Conservation (phyloP, 2,888 invertebrate species). For the Drosophila barbarae region DNA sequence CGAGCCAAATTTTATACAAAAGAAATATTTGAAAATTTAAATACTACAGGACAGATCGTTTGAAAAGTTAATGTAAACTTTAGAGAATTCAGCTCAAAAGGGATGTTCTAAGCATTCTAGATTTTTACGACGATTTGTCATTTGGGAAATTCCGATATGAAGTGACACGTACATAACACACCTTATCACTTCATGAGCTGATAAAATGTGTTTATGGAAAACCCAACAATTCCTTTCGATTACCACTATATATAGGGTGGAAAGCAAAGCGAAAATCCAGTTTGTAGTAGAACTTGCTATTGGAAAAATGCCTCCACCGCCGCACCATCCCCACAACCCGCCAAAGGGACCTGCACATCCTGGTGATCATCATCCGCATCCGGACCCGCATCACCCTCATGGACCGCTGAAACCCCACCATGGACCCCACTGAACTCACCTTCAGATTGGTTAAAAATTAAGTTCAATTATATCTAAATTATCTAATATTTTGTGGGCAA, state of each 20-base stretch:
- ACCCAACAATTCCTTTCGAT: slow-evolving; percentile 2
- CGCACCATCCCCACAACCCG: slow-evolving; percentile 34
- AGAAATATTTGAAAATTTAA: neutral
- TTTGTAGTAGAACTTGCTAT: slow-evolving; percentile 7
- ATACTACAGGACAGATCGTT: neutral
- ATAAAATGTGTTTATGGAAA: slow-evolving; percentile 32
- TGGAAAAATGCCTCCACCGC: slow-evolving; percentile 36
- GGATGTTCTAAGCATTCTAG: neutral
- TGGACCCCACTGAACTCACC: slow-evolving; percentile 3
- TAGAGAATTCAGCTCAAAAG: neutral
- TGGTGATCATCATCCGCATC: slow-evolving; percentile 30
- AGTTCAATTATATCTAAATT: neutral
- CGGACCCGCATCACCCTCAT: slow-evolving; percentile 22
- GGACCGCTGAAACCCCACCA: slow-evolving; percentile 18
- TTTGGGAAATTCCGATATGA: slow-evolving; percentile 33
- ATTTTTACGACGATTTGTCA: slow-evolving; percentile 9
- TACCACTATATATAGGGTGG: slow-evolving; percentile 17
- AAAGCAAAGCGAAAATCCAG: slow-evolving; percentile 8
- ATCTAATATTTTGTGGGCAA: neutral
- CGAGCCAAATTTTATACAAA: slow-evolving; percentile 39
- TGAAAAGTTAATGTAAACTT: neutral
- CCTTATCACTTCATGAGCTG: slow-evolving; percentile 17
- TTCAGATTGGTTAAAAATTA: neutral
- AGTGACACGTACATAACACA: neutral
- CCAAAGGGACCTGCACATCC: slow-evolving; percentile 33